These are phyloP conservation scores for Sitophilus oryzae DNA, from an alignment of 1,140 invertebrate species.

Conservation along the genomic window DNA sequence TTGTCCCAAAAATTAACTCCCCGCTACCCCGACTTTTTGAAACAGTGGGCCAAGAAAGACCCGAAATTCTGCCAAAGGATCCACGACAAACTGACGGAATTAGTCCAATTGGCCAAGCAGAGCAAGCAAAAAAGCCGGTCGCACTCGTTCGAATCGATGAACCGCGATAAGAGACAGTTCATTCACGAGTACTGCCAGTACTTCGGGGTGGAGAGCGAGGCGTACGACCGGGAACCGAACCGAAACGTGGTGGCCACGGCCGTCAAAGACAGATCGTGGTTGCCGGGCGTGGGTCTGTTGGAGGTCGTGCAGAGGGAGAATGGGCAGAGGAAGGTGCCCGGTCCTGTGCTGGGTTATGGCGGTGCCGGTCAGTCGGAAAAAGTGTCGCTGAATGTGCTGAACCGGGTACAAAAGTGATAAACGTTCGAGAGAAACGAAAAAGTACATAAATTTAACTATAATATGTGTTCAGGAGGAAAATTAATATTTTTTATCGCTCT, in stretches of 20 bases:
- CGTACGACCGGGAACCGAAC: slow-evolving; percentile 92
- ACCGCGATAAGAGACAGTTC: slow-evolving; percentile 80
- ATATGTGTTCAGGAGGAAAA: too few relatives aligned
- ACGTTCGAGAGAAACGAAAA: too few relatives aligned
- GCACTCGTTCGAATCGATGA: slow-evolving; percentile 89
- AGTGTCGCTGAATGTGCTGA: slow-evolving; percentile 31
- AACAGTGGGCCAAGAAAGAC: slow-evolving; percentile 78
- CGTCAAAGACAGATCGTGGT: slow-evolving; percentile 61
- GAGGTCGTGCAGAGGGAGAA: slow-evolving; percentile 72
- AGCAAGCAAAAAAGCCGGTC: slow-evolving; percentile 54
- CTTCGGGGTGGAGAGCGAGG: slow-evolving; percentile 88
- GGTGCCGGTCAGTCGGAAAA: slow-evolving; percentile 25
- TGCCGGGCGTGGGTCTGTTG: slow-evolving; percentile 76
- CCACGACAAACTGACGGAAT: slow-evolving; percentile 76
- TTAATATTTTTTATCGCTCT: too few relatives aligned
- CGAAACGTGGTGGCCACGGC: slow-evolving; percentile 92
- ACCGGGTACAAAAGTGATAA: slow-evolving; percentile 14
- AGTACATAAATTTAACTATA: too few relatives aligned
- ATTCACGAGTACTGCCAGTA: slow-evolving; percentile 91
- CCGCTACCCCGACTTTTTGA: slow-evolving; percentile 82
- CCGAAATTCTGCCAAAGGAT: slow-evolving; percentile 73
- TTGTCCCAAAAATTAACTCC: slow-evolving; percentile 71
- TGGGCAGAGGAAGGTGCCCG: slow-evolving; percentile 70
- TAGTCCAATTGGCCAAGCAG: slow-evolving; percentile 84
- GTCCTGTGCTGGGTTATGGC: slow-evolving; percentile 47